Evolutionary conservation across 2,888 invertebrate species (phyloP).

Genomic region (Diarsia dahlii): DNA sequence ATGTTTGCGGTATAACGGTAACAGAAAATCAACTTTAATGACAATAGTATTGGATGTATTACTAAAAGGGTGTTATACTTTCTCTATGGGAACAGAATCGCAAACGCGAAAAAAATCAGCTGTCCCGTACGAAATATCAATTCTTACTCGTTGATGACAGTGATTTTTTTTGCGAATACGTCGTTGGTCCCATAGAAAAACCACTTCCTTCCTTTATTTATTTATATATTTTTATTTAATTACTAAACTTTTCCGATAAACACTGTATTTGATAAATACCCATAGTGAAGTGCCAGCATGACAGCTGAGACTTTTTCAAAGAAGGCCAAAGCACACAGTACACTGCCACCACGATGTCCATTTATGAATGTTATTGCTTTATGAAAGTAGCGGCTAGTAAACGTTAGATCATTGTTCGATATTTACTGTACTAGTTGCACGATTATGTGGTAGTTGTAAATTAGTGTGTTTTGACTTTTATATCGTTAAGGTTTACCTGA

Average conservation of each 20-base stretch:
- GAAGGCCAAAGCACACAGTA: slow-evolving; percentile 45
- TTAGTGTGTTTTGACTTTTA: slow-evolving; percentile 55
- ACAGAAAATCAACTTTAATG: not conserved
- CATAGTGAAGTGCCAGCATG: slow-evolving; percentile 7
- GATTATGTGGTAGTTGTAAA: slow-evolving; percentile 46
- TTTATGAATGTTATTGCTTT: slow-evolving; percentile 15
- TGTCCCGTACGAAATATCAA: not conserved
- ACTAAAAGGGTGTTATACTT: not conserved
- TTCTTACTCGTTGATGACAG: not conserved
- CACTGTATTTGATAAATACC: not conserved
- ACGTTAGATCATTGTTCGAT: slow-evolving; percentile 33
- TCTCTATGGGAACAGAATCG: not conserved
- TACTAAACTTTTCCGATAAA: too few relatives aligned
- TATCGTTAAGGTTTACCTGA: not conserved
- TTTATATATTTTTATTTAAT: too few relatives aligned
- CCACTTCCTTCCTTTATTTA: not conserved
- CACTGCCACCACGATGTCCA: slow-evolving; percentile 18
- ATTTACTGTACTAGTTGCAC: slow-evolving; percentile 22
- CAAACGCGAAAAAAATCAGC: not conserved
- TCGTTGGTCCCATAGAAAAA: not conserved
- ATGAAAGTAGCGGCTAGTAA: slow-evolving; percentile 33
- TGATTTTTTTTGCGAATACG: not conserved
- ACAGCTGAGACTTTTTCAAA: slow-evolving; percentile 32
- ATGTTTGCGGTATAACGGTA: not conserved
- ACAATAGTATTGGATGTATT: not conserved